Percentiles rank a stretch among this genome's conserved stretches.
These are phyloP conservation scores for Phalangium opilio DNA, from an alignment of 2,888 invertebrate genomes.

Conservation along the genomic window DNA sequence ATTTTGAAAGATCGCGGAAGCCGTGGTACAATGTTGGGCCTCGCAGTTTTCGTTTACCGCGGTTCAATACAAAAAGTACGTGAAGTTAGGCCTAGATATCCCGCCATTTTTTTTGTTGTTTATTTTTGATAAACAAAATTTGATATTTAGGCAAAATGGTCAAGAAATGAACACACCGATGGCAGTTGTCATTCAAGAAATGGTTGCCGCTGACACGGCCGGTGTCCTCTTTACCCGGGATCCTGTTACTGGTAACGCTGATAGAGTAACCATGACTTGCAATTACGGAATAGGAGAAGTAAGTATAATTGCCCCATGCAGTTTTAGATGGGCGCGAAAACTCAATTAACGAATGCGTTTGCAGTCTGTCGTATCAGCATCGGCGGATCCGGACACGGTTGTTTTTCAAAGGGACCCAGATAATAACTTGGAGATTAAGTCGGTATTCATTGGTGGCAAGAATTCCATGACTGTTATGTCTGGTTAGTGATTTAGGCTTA, in stretches of 20 bases:
- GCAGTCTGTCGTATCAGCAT: slow-evolving; percentile 48
- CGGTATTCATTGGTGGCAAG: too few species aligned
- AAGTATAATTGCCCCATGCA: too few species aligned
- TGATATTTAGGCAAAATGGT: slow-evolving; percentile 7
- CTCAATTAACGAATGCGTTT: too few species aligned
- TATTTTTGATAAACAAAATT: too few species aligned
- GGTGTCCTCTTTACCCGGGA: slow-evolving; percentile 70
- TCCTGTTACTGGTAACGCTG: slow-evolving; percentile 53
- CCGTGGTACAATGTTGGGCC: neutral
- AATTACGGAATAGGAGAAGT: slow-evolving; percentile 58
- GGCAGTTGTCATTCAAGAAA: slow-evolving; percentile 63
- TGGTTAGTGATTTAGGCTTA: too few species aligned
- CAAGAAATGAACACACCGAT: slow-evolving; percentile 38
- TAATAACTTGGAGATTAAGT: neutral
- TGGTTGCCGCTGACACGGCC: slow-evolving; percentile 47
- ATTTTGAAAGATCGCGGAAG: neutral
- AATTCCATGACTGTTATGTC: too few species aligned
- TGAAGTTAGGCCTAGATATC: too few species aligned
- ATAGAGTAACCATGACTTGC: slow-evolving; percentile 51
- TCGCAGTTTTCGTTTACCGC: slow-evolving; percentile 7
- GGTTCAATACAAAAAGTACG: slow-evolving; percentile 7
- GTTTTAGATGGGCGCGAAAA: too few species aligned
- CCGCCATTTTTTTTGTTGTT: too few species aligned
- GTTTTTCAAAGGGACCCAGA: slow-evolving; percentile 35
- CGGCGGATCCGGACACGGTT: slow-evolving; percentile 58